Conservation (phyloP, 1,140 invertebrate genomes). For the Magallana angulata region DNA sequence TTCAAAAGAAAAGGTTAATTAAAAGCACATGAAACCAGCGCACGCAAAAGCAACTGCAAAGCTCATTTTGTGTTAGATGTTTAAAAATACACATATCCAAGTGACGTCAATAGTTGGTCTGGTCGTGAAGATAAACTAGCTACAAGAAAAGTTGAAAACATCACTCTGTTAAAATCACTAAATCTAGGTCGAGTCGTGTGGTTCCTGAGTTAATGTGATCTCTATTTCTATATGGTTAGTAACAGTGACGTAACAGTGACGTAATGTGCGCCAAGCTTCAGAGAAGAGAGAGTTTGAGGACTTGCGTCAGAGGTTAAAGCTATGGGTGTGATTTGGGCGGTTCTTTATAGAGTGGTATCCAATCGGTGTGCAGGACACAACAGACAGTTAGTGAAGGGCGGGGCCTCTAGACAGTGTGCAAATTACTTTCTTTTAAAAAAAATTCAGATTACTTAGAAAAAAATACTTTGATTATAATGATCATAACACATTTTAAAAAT, state of each 20-base stretch:
- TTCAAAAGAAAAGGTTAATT: background rate
- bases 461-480: too few species aligned
- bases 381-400: slow-evolving; percentile 17
- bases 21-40: background rate
- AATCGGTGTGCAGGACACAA: slow-evolving; percentile 34
- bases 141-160: background rate
- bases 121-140: background rate
- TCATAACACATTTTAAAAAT: too few species aligned
- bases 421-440: background rate
- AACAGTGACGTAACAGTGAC: slow-evolving; percentile 8
- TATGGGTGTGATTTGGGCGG: slow-evolving; percentile 31
- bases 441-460: too few species aligned
- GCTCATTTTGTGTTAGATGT: background rate
- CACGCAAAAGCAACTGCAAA: slow-evolving; percentile 29
- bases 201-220: slow-evolving; percentile 1
- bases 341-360: slow-evolving; percentile 25
- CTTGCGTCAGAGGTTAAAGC: slow-evolving; percentile 34
- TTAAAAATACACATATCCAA: slow-evolving; percentile 15
- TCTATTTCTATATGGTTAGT: slow-evolving; percentile 4
- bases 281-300: slow-evolving; percentile 12
- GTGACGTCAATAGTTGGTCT: background rate
- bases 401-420: slow-evolving; percentile 22
- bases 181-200: background rate
- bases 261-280: slow-evolving; percentile 26
- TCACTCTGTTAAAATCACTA: background rate